Evolutionary conservation across 2,797 vertebrate genomes (phyloP), one percentile per base, ranked within the genome.

Genomic region (Rhabdomys pumilio): DNA sequence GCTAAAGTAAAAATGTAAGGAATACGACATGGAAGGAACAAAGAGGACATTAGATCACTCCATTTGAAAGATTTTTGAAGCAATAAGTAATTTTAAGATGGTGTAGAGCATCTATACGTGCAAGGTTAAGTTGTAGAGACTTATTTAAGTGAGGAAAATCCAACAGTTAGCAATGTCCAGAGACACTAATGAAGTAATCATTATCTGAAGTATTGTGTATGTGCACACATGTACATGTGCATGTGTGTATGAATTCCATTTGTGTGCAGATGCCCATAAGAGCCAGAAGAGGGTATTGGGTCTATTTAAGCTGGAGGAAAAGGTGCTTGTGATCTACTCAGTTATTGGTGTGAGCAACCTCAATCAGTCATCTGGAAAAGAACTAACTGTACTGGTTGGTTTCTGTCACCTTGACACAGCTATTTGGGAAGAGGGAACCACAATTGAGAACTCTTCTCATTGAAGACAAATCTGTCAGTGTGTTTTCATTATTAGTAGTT

Each of bases 21-120:
- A 80, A 41, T 73, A 67, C 26, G 61, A 72, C 4, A 29, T n/a
- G 2, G n/a, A 1, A 10, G 26, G 20, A 19, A 44, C 19, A 34
- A 14, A 61, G 50, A 61, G 38, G 13, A 1, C 13, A 82, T 29
- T 7, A 3, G 53, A 17, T 4, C 6, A 15, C n/a, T 6, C 9
- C 2, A 34, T 4, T 17, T 26, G 57, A 14, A 6, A 77, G 19
- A 55, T 9, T 59, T 80, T 41, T 67, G 17, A 53, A 57, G 12
- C 31, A 26, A 10, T 41, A 13, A 0, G 2, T 31, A 41, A 13
- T 4, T 57, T 73, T 73, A 50, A 14, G 19, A 1, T 73, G 29
- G 41, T 3, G 5, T 15, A 19, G 4, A 2, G 2, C 7, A 59
- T 29, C 5, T 1, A 17, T 15, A 22, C 4, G 13, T 44, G 17